Percentiles rank a stretch among this genome's conserved stretches.
Evolutionary conservation across 2,113 vertebrate genomes (phyloP).

Genomic region (Cettia cetti): DNA sequence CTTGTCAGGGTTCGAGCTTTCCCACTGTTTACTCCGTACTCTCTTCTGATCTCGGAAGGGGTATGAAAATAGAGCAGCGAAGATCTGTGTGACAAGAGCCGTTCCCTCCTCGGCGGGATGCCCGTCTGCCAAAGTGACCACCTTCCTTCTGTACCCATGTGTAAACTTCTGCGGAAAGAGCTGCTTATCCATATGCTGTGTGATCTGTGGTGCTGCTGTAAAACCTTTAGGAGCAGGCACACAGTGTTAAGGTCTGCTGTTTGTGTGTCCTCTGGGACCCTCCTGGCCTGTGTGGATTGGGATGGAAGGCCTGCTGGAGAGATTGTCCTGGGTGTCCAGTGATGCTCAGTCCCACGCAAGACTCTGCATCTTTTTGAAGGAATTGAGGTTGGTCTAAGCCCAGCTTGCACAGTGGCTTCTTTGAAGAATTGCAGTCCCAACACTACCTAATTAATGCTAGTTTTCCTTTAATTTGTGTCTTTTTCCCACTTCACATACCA

Average conservation of each 20-base stretch:
- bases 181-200: rapidly evolving
- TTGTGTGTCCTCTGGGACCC: not conserved
- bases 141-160: rapidly evolving
- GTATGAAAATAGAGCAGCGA: rapidly evolving
- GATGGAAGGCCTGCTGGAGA: not conserved
- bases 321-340: not conserved
- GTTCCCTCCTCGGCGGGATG: not conserved
- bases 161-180: rapidly evolving
- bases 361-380: not conserved
- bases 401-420: not conserved
- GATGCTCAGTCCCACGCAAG: not conserved
- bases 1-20: too few species aligned
- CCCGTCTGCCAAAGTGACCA: rapidly evolving
- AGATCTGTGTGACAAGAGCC: rapidly evolving
- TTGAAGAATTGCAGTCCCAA: not conserved
- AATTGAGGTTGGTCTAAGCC: not conserved
- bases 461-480: not conserved
- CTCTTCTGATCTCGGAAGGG: too few species aligned
- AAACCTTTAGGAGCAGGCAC: too few species aligned
- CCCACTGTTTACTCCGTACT: rapidly evolving
- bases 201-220: not conserved
- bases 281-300: rapidly evolving
- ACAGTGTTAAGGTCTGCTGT: rapidly evolving
- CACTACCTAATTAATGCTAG: not conserved
- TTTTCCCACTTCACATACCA: not conserved